Evolutionary conservation across 2,888 invertebrate genomes (phyloP), one percentile per base, ranked within the genome.

Genomic region (Pollenia angustigena): DNA sequence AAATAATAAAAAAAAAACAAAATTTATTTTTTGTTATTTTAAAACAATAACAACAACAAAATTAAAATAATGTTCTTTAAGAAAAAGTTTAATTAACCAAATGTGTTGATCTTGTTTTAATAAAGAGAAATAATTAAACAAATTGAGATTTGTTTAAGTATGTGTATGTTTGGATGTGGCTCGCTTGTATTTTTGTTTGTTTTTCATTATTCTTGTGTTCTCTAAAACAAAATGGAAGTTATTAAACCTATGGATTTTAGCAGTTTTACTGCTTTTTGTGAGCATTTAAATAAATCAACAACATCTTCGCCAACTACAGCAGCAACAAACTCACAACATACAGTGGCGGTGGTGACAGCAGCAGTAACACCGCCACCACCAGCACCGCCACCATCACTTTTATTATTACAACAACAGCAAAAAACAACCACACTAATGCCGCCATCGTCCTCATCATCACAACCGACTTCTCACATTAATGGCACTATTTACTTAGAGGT

Each of bases 191-290:
- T 52, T 71, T 14, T 52, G 54, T 60, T 44, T 69, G 44, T 32
- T 60, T 32, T 68, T 23, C 18, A 50, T 66, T 66, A 40, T 79
- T 74, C 60, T 79, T 32, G 32, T 32, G 32, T 32, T 66, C 64
- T 85, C 40, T 71, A 87, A 87, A 66, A 85, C 85, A 90, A 90
- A 90, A 92, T 92, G 92, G 92, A 92, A 91, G 91, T 92, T 90
- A 92, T 92, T 90, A 92, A 92, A 90, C 92, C 92, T 85, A 92
- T 92, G 92, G 92, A 92, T 91, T 92, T 92, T 88, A 92, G 92
- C 90, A 92, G 92, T 89, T 92, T 91, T 89, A 90, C 92, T 87
- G 92, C 92, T 82, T 92, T 92, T 88, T 92, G 92, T 88, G 92
- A 92, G 89, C 92, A 92, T 89, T 90, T 92, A 85, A 92, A 92